Evolutionary conservation across 1,140 invertebrate genomes (phyloP), one percentile per base, ranked within the genome.

Genomic region (Nephila pilipes): DNA sequence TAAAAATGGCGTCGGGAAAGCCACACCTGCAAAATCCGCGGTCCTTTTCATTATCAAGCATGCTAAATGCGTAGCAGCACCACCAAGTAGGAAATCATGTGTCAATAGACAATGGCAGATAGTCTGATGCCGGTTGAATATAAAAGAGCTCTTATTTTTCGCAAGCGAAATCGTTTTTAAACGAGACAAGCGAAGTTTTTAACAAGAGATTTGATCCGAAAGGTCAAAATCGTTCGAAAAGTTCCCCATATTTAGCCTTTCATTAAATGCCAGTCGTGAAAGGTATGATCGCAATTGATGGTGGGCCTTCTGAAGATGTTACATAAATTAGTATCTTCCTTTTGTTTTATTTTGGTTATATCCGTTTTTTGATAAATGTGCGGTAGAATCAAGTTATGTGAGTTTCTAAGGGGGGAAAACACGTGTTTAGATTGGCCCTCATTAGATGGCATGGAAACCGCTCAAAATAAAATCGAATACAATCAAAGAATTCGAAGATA

Each of bases 181-280:
- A 87, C 85, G 85, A 87, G 85, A 87, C 85, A 46, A 46, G 46
- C 2, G 46, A 46, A 46, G 46, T 22, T 57, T 58, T 85, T 85
- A 58, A 85, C 55, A 83, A 83, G 81, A 83, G 38, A 83, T 83
- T 83, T 83, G 81, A 54, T 83, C 81, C 81, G 16, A 83, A 10
- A 57, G 81, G 81, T 83, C 81, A 83, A 55, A 29, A 55, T 83
- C 38, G 69, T 75, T 65, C 79, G 20, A n/a, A 65, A 87, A 87
- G 60, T 55, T 29, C 60, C 60, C 87, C 65, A 22, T 88, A 75
- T 88, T 88, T 88, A 88, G 87, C 38, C 60, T 88, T 88, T 88
- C 87, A 88, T 88, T 88, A 88, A 88, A 88, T 75, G 63, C 36
- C 63, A 75, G n/a, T 88, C 63, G 87, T 69, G 87, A 88, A 87